Evolutionary conservation across 1,140 invertebrate genomes (phyloP), one percentile per base, ranked within the genome.

Genomic region (Eumaeus atala): DNA sequence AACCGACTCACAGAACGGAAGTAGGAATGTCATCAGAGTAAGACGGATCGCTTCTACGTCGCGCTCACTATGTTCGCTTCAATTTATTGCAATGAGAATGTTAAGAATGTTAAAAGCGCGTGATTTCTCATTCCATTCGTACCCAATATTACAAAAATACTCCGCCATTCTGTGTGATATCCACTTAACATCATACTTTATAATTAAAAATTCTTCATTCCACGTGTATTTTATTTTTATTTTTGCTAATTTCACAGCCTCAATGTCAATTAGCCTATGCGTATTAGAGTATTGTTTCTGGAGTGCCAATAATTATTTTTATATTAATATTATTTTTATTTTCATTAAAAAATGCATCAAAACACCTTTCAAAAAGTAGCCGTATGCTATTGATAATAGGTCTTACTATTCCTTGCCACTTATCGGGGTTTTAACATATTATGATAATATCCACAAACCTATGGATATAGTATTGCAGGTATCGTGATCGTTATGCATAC

Each of bases 221-320:
- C 80, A 78, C 78, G 74, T 82, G 78, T 77, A 69, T 70, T 76
- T 75, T 71, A 76, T 65, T 70, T 77, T 84, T 86, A 77, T 81
- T 84, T 82, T 84, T 83, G 81, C 81, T 84, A 84, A 87, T 84
- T 79, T 87, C 84, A 87, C 84, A 87, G 84, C 84, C 84, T 73
- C 79, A 82, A 75, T 73, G 74, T 84, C 70, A 84, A 84, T 87
- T 87, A 87, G 84, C 84, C 84, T 87, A 87, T 87, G 83, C 83
- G 69, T 83, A 82, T 81, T 77, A 86, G 72, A 80, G 81, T 86
- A 84, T 82, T 84, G 81, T 86, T 82, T 84, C 77, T 82, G 84
- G 72, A 76, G 77, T 84, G 80, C 81, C 81, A 87, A 87, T 84
- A 82, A 77, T 80, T 78, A 76, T 61, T 62, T 81, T 82, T 74